phyloP scores from a whole-genome alignment of 2,888 invertebrate genomes.

The Drosophila niveifrons region DNA sequence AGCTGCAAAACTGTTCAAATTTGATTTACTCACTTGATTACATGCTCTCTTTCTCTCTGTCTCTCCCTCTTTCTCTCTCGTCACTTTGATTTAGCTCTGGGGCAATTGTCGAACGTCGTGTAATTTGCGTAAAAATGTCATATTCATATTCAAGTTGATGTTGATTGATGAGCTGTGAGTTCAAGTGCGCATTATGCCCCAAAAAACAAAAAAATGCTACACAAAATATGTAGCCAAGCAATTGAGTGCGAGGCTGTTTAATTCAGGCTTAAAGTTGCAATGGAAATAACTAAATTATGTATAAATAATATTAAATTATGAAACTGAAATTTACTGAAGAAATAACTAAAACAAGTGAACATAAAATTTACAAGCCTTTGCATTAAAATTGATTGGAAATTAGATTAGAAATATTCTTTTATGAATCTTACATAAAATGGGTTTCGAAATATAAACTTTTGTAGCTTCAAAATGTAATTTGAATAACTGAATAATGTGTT shows the following conservation, averaged over 20 bases:
- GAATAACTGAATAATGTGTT: too few relatives aligned
- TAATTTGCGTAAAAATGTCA: conserved; percentile 83
- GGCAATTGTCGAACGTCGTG: conserved; percentile 79
- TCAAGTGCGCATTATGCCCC: conserved; percentile 63
- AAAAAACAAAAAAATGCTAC: conserved; percentile 26
- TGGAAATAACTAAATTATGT: too few relatives aligned
- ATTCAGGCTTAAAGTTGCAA: background rate
- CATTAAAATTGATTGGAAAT: too few relatives aligned
- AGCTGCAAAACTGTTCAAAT: conserved; percentile 82
- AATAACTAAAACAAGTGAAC: too few relatives aligned
- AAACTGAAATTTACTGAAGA: too few relatives aligned
- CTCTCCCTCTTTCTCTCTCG: background rate
- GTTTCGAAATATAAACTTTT: too few relatives aligned
- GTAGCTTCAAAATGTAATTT: too few relatives aligned
- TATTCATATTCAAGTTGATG: conserved; percentile 75
- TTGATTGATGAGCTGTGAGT: conserved; percentile 72
- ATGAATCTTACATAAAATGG: too few relatives aligned
- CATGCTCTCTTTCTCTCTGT: conserved; percentile 21
- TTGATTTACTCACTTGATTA: conserved; percentile 84
- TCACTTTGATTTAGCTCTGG: conserved; percentile 49
- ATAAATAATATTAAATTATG: too few relatives aligned
- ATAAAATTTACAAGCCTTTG: too few relatives aligned
- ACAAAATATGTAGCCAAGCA: conserved; percentile 18
- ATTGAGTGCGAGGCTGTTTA: background rate
- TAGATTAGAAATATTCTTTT: too few relatives aligned